Evolutionary conservation across 2,113 vertebrate species (phyloP).

Genomic region (Calcarius ornatus): DNA sequence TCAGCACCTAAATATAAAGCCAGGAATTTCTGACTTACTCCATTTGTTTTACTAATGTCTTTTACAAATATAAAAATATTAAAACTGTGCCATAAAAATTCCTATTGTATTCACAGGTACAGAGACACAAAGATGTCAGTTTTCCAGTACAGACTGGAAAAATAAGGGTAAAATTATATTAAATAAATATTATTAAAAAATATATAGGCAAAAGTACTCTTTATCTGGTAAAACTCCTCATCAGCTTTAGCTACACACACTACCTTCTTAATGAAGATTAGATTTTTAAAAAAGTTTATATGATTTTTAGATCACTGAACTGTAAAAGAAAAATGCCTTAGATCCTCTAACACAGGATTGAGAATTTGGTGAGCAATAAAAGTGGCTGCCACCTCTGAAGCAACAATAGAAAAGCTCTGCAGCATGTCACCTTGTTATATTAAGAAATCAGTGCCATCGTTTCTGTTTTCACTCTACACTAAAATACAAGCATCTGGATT

Average conservation of each 20-base stretch:
- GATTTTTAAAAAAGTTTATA: background rate
- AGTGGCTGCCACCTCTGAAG: background rate
- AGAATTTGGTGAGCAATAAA: background rate
- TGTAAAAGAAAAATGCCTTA: background rate
- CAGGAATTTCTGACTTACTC: constrained; percentile 18
- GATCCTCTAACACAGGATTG: background rate
- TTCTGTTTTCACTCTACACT: background rate
- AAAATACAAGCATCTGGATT: background rate
- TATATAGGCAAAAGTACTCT: background rate
- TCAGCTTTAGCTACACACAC: background rate
- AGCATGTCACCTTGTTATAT: background rate
- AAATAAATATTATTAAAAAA: background rate
- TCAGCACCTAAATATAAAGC: background rate
- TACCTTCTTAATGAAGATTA: background rate
- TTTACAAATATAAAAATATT: background rate
- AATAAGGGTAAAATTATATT: background rate
- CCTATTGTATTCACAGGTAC: background rate
- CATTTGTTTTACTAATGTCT: constrained; percentile 9
- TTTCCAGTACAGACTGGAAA: background rate
- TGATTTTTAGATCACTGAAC: background rate
- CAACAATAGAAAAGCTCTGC: background rate
- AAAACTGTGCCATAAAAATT: background rate
- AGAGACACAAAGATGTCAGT: background rate
- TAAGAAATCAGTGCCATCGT: background rate
- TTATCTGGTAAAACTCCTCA: background rate